Evolutionary conservation across 2,888 invertebrate species (phyloP).

Genomic region (Cyaniris semiargus): DNA sequence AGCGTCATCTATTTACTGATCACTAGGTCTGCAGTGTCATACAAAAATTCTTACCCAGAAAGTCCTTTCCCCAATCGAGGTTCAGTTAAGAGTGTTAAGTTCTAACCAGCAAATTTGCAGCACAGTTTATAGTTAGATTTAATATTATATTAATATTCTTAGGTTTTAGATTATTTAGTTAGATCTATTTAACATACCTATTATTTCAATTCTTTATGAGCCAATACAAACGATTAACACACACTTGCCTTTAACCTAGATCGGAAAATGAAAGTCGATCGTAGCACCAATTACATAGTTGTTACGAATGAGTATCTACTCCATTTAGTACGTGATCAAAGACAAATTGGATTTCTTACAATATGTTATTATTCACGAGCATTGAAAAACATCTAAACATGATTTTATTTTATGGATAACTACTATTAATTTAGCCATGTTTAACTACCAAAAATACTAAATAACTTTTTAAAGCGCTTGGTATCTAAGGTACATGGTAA

Average conservation of each 20-base stretch:
- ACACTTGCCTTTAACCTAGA: conserved; percentile 9
- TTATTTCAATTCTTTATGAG: neutral
- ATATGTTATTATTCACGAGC: neutral
- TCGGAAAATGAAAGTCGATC: conserved; percentile 18
- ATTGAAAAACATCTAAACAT: neutral
- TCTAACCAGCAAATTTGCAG: too few relatives aligned
- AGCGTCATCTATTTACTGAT: neutral
- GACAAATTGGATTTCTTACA: neutral
- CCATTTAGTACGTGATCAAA: conserved; percentile 9
- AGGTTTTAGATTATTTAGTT: neutral
- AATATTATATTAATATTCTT: too few relatives aligned
- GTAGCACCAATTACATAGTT: conserved; percentile 1
- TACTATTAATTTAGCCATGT: too few relatives aligned
- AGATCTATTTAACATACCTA: neutral
- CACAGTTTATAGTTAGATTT: too few relatives aligned
- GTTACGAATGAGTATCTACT: too few relatives aligned
- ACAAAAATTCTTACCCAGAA: neutral
- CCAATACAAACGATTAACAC: neutral
- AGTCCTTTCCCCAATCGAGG: neutral
- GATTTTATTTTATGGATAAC: too few relatives aligned
- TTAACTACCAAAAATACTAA: too few relatives aligned
- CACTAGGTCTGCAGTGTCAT: neutral
- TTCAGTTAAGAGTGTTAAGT: too few relatives aligned
- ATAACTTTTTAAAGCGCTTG: too few relatives aligned
- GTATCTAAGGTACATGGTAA: too few relatives aligned